Evolutionary conservation across 2,797 vertebrate genomes (phyloP), one percentile per base, ranked within the genome.

Genomic region (Alca torda): DNA sequence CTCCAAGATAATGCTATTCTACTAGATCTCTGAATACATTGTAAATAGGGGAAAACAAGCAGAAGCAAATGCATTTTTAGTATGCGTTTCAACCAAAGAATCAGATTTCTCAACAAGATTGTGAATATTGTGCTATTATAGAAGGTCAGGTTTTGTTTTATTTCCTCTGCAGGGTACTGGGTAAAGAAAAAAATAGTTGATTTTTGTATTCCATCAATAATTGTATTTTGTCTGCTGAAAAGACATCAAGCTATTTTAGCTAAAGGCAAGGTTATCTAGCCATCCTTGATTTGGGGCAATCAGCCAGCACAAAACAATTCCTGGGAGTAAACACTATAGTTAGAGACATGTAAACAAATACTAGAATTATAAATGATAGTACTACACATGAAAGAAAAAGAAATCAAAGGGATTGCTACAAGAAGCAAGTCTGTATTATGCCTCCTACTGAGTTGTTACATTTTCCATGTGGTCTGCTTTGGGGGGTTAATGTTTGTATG

Each of bases 301-400:
- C 97, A 97, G 84, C 92, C 91, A 97, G 96, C 64, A 96, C 96
- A 96, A 95, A 97, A 96, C 95, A 97, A 97, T 97, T 96, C 94
- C 90, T 97, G 79, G 77, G 95, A 96, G 96, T 96, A 97, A 98
- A 97, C 91, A 95, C 95, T 73, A 31, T 77, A 95, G 96, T 81
- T 90, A 95, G 83, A 97, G 57, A 93, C 75, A 76, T 92, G 91
- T 85, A 97, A 97, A 97, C 93, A 97, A 96, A 96, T 81, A 84
- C 70, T 70, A 86, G 84, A 96, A 96, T 97, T 96, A 94, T 89
- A 98, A 98, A 97, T 90, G 89, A 93, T 95, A 96, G 73, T 75
- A 88, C 46, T 48, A 84, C 46, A 94, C 77, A 92, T 95, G 90
- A 97, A 97, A 95, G 95, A 78, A 67, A 91, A 94, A 92, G 61